phyloP scores from a whole-genome alignment of 2,113 vertebrate genomes.

The Charina bottae region DNA sequence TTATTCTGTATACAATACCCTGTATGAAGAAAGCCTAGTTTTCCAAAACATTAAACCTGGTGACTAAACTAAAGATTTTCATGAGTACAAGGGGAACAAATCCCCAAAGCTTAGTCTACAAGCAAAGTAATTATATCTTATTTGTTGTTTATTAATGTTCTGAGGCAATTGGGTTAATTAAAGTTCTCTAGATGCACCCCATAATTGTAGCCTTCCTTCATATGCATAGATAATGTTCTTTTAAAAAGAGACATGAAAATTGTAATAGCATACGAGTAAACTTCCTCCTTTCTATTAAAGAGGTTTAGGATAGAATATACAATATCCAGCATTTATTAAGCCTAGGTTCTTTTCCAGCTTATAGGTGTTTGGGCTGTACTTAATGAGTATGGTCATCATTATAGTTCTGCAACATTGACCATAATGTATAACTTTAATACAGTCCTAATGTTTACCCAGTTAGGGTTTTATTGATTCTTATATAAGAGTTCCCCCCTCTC shows the following conservation, averaged over 20 bases:
- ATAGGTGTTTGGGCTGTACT: background rate
- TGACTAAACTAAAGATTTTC: no score
- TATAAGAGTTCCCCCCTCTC: background rate
- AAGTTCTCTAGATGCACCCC: background rate
- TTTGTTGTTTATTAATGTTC: background rate
- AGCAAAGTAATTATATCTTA: background rate
- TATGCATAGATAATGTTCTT: background rate
- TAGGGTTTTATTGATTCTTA: background rate
- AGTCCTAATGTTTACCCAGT: background rate
- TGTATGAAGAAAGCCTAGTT: background rate
- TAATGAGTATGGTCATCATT: background rate
- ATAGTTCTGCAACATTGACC: background rate
- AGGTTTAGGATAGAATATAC: background rate
- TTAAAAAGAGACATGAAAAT: background rate
- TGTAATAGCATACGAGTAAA: background rate
- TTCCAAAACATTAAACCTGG: background rate
- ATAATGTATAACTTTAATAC: slow-evolving; percentile 6
- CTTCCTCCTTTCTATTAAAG: background rate
- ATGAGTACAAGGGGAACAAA: background rate
- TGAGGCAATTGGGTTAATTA: background rate
- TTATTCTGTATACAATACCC: background rate
- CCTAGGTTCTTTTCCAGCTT: background rate
- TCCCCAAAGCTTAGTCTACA: background rate
- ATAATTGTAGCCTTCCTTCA: background rate
- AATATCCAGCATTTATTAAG: background rate